Conservation (phyloP, 2,888 invertebrate genomes). For the Cerceris rybyensis region DNA sequence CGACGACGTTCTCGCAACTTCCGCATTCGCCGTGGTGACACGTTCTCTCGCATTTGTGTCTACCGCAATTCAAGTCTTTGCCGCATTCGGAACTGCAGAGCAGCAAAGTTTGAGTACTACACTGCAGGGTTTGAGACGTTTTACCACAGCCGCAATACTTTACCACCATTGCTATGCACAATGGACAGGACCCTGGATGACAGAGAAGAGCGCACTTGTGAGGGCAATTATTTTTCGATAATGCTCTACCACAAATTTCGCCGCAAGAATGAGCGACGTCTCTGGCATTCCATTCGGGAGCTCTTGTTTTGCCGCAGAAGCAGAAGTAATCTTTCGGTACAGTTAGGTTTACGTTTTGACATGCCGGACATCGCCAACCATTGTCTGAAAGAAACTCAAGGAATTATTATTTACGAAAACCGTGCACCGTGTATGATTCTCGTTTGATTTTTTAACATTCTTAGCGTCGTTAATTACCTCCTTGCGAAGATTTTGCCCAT, state of each 20-base stretch:
- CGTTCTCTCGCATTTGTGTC: constrained; percentile 87
- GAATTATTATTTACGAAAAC: neutral
- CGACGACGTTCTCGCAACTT: constrained; percentile 86
- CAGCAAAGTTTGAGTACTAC: constrained; percentile 88
- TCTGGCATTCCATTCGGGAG: constrained; percentile 89
- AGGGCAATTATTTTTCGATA: constrained; percentile 73
- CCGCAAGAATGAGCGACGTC: constrained; percentile 96
- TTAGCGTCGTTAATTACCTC: constrained; percentile 35
- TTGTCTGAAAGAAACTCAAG: constrained; percentile 82
- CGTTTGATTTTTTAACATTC: constrained; percentile 10
- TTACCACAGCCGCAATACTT: constrained; percentile 91
- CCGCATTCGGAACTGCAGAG: constrained; percentile 90
- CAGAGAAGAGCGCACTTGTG: constrained; percentile 86
- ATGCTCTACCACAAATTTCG: constrained; percentile 89
- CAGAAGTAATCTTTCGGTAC: constrained; percentile 93
- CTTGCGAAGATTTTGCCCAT: constrained; percentile 93
- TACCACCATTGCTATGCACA: constrained; percentile 90
- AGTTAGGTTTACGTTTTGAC: constrained; percentile 90
- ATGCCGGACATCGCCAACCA: constrained; percentile 98
- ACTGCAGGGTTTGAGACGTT: constrained; percentile 87
- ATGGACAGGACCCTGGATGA: constrained; percentile 97
- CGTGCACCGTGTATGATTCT: neutral
- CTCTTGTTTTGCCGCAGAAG: constrained; percentile 92
- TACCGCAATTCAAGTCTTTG: constrained; percentile 89
- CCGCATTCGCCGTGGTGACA: constrained; percentile 93